Percentiles rank a stretch among this genome's conserved stretches.
Conservation (phyloP, 1,140 invertebrate species). For the Trigoniulus corallinus region DNA sequence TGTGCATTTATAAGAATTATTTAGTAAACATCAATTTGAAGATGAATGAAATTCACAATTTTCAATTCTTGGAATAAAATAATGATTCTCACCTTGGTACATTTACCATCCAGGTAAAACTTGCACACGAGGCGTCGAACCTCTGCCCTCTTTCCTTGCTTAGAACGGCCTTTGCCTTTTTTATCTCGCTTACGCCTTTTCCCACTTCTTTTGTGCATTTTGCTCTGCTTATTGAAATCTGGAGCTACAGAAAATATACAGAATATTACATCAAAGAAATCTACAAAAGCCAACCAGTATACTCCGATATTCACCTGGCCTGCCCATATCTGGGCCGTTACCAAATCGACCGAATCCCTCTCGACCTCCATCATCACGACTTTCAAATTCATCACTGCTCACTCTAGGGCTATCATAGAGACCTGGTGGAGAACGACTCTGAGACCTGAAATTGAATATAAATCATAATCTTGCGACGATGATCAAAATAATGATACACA, state of each 20-base stretch:
- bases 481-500: no score
- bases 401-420: conserved; percentile 14
- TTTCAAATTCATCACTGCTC: conserved; percentile 15
- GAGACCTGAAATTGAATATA: background rate
- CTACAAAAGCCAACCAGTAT: background rate
- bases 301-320: background rate
- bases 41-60: background rate
- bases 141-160: no score
- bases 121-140: conserved; percentile 39
- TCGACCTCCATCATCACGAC: conserved; percentile 24
- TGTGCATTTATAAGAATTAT: conserved; percentile 21
- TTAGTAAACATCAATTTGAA: conserved; percentile 9
- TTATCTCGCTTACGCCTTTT: conserved; percentile 15
- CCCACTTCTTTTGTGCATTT: conserved; percentile 17
- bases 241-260: no score
- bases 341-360: conserved; percentile 10
- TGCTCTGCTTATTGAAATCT: conserved; percentile 25
- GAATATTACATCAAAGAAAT: background rate
- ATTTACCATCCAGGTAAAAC: conserved; percentile 76
- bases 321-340: background rate
- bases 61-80: background rate
- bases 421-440: background rate
- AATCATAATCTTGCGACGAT: no score
- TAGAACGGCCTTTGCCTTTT: conserved; percentile 17
- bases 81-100: conserved; percentile 40